phyloP scores from a whole-genome alignment of 2,797 vertebrate genomes.

The Knipowitschia caucasica region DNA sequence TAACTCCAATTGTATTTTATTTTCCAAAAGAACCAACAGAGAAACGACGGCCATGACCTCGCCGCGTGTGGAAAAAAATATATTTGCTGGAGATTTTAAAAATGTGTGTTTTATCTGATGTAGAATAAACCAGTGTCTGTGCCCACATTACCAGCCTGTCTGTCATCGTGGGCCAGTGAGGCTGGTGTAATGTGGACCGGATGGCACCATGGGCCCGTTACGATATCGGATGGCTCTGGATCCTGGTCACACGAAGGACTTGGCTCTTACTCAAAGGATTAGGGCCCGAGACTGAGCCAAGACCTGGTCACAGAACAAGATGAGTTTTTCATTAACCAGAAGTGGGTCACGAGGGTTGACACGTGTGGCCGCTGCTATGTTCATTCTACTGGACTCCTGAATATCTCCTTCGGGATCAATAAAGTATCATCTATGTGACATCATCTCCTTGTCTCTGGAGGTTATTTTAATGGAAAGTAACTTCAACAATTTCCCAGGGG shows the following conservation, averaged over 20 bases:
- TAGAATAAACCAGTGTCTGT: no score
- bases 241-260: conserved; percentile 14
- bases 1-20: no score
- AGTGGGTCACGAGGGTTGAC: background rate
- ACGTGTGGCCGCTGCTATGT: background rate
- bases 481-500: no score
- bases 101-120: no score
- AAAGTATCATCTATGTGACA: no score
- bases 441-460: no score
- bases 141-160: background rate
- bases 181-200: conserved; percentile 19
- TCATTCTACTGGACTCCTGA: background rate
- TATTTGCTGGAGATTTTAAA: no score
- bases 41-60: no score
- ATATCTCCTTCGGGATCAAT: no score
- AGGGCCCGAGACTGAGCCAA: conserved; percentile 4
- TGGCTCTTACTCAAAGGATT: conserved; percentile 20
- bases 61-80: no score
- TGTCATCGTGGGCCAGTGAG: conserved; percentile 18
- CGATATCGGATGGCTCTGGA: conserved; percentile 38
- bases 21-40: no score
- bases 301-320: background rate
- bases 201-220: conserved; percentile 24
- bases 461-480: no score
- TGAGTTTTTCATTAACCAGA: conserved; percentile 2